Conservation (phyloP, 2,888 invertebrate species). For the Encarsia formosa region DNA sequence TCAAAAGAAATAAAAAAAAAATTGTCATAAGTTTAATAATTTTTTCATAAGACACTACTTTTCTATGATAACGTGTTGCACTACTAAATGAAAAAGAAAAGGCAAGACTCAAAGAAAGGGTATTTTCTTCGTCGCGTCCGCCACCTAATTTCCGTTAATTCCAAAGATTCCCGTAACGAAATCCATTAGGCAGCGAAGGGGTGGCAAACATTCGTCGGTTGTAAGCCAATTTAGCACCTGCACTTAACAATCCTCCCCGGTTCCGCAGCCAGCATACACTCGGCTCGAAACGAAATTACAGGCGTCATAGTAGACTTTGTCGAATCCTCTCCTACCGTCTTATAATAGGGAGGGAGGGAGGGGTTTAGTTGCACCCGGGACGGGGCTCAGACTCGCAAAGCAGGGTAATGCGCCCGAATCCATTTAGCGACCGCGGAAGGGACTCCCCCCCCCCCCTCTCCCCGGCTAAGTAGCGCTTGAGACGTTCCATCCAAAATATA, state of each 20-base stretch:
- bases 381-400: conserved; percentile 32
- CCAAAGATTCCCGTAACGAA: no score
- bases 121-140: no score
- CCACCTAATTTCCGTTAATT: no score
- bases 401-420: conserved; percentile 44
- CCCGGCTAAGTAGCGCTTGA: not conserved
- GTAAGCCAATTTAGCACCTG: conserved; percentile 3
- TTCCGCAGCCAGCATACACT: not conserved
- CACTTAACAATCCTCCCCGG: conserved; percentile 7
- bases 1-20: no score
- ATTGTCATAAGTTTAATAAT: no score
- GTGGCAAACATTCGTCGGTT: no score
- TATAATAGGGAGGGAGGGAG: not conserved
- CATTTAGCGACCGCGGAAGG: conserved; percentile 43
- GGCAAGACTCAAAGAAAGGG: no score
- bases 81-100: no score
- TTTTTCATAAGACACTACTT: no score
- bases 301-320: conserved; percentile 22
- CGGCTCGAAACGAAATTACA: conserved; percentile 21
- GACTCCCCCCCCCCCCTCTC: not conserved
- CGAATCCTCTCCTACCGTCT: conserved; percentile 2
- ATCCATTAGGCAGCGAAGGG: no score
- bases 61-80: no score
- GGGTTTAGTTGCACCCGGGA: conserved; percentile 35
- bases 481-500: no score